Base-by-base conservation (phyloP, 2,888 invertebrate genomes). In the Drosophila aldrichi region DNA sequence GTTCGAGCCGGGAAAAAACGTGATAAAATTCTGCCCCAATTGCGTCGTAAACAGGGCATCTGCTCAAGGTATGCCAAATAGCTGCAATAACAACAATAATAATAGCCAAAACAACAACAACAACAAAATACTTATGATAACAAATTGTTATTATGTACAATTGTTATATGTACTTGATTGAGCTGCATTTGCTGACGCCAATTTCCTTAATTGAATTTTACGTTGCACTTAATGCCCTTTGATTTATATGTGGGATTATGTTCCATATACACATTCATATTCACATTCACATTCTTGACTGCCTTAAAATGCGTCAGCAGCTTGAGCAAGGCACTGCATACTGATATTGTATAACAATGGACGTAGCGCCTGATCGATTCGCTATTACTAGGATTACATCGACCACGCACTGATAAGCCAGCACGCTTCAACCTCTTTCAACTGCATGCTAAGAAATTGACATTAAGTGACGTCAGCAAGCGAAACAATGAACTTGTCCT, bases 201-300 rank as follows among this genome's bases (percentile, higher is more conserved):
- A 70, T 70, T 79, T 70, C 49, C 49, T 65, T 62, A 70, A 67
- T 67, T 77, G 61, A 2, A 59, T 65, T 71, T 66, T 60, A 57
- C 81, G 25, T 36, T 66, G 66, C 51, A 71, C 58, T 77, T 77
- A 77, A 77, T 81, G 66, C 77, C 81, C 63, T 77, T 71, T 81
- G 77, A 77, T 81, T 77, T 73, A 72, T 68, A 64, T 46, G 43
- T 49, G 43, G 20, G 20, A 69, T 81, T 73, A 66, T 74, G 68
- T 65, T 63, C 29, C 18, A 40, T 54, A 36, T 36, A 51, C 5
- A 22, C 9, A 22, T 52, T 34, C 57, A 3, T 9, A 25, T 46
- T 22, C 20, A 22, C 20, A 22, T 22, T 22, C 20, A 22, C 20
- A 25, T 40, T 55, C 16, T 22, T 18, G 38, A 25, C 54, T 40